These are phyloP conservation scores for Callaeas wilsoni DNA, from an alignment of 2,113 vertebrate species.

Conservation along the genomic window DNA sequence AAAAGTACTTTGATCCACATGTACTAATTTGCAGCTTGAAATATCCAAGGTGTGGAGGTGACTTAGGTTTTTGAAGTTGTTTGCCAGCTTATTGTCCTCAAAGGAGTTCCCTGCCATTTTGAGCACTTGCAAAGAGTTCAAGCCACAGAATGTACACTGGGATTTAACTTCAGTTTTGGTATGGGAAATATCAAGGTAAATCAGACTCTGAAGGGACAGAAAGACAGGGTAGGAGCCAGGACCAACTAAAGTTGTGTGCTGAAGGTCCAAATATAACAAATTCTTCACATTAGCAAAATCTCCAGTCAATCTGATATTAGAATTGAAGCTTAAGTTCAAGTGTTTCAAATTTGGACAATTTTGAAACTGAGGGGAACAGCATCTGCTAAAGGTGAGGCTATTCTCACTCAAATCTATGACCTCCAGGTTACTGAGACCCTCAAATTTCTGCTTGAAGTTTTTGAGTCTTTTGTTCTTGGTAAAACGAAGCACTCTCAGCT, in stretches of 20 bases:
- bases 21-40: conserved; percentile 69
- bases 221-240: conserved; percentile 60
- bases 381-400: neutral
- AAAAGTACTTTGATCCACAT: conserved; percentile 57
- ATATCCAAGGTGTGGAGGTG: conserved; percentile 70
- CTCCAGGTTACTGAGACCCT: conserved; percentile 44
- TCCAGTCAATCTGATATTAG: neutral
- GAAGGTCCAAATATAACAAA: conserved; percentile 71
- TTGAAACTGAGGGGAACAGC: neutral
- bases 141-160: conserved; percentile 59
- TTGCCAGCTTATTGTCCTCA: conserved; percentile 30
- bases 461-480: neutral
- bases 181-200: conserved; percentile 78
- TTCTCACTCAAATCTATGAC: conserved; percentile 73
- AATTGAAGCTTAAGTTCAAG: conserved; percentile 77
- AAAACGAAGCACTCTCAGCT: conserved; percentile 59
- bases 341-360: conserved; percentile 46
- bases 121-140: conserved; percentile 66
- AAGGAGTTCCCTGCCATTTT: conserved; percentile 77
- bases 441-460: neutral
- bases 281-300: conserved; percentile 52
- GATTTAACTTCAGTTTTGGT: conserved; percentile 51
- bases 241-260: conserved; percentile 40
- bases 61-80: conserved; percentile 64
- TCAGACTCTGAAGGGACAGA: conserved; percentile 56